Base-by-base conservation (phyloP, 2,113 vertebrate species). In the Pleuronectes platessa region DNA sequence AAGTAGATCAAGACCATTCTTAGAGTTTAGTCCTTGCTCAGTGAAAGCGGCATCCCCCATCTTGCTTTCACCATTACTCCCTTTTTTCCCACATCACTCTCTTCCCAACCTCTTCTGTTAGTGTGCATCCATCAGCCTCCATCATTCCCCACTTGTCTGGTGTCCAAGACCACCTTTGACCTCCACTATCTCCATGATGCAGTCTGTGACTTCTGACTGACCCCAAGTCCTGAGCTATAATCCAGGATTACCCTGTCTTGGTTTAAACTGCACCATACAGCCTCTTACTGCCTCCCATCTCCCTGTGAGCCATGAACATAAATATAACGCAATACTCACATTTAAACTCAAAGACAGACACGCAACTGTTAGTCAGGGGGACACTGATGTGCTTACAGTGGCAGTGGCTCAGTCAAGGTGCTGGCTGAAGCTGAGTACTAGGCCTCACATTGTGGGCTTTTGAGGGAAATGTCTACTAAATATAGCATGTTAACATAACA, bases 171-270 rank as follows among this genome's bases (percentile, higher is more conserved):
- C 83, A 74, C 82, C 71, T 64, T 78, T 69, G 27, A 60, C 76
- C 74, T 74, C 68, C 68, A 69, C 53, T 67, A 61, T 63, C 66
- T 76, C 77, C 54, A 85, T 45, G 62, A 61, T 78, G 58, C 65
- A 62, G 76, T 79, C 78, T 77, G 78, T 63, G 91, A 91, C 89
- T 88, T 72, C 65, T 82, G 78, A 23, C 56, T 89, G 92, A 93
- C 90, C 89, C 86, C 31, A 12, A 65, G 68, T 88, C 76, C 85
- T 89, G 80, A 85, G 71, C 69, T 85, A 54, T 94, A 93, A 93
- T 92, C 89, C 88, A 75, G 85, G 89, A 94, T 94, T 92, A 92
- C 77, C 71, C 61, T 56, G 60, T 68, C 75, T 73, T 66, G 79
- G 76, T 86, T 75, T 83, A 79, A 85, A 83, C 73, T 75, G 64